Percentiles rank a stretch among this genome's conserved stretches.
Evolutionary conservation across 2,113 vertebrate genomes (phyloP).

Genomic region (Vireo altiloquus): DNA sequence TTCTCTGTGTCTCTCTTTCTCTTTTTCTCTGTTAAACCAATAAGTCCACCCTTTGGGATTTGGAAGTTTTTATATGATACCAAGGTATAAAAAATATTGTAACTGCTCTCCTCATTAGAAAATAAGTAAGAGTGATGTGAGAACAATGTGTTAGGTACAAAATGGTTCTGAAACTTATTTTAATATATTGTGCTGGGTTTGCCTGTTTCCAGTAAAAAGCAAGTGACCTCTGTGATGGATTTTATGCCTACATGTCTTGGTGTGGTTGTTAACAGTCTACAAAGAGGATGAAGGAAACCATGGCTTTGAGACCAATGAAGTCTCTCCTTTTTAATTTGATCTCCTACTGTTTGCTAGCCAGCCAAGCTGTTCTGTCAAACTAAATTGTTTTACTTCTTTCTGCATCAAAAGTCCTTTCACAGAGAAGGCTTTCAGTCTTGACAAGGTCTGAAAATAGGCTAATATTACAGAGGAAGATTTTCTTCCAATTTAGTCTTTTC

Average conservation of each 20-base stretch:
- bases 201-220: neutral
- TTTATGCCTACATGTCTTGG: neutral
- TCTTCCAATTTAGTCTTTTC: constrained; percentile 9
- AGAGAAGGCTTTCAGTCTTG: constrained; percentile 12
- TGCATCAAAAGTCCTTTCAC: neutral
- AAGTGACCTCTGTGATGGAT: neutral
- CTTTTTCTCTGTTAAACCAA: neutral
- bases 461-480: constrained; percentile 5
- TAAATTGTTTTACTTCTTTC: neutral
- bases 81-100: neutral
- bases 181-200: neutral
- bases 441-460: neutral
- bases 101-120: neutral
- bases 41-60: neutral
- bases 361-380: neutral
- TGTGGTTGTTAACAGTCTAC: neutral
- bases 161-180: neutral
- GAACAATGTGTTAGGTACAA: neutral
- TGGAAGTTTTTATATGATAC: neutral
- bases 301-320: neutral
- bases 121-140: neutral
- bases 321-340: neutral
- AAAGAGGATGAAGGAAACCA: neutral
- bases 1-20: neutral
- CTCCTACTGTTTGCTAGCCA: neutral